Evolutionary conservation across 2,888 invertebrate species (phyloP), one percentile per base, ranked within the genome.

Genomic region (Zeuzera pyrina): DNA sequence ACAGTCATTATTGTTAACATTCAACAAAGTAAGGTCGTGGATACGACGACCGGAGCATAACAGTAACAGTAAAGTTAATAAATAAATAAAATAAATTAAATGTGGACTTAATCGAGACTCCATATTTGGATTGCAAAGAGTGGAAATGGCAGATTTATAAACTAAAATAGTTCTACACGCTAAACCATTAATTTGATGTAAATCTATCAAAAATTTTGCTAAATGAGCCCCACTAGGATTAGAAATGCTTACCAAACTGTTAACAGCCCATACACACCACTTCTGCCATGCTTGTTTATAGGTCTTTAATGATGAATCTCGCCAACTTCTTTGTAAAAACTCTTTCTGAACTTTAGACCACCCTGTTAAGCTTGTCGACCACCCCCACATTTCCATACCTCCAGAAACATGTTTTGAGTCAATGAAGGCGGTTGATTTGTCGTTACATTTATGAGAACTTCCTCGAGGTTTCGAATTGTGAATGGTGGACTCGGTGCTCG

Each of bases 41-140:
- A 8, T 28, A 15, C 6, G 21, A n/a, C 1, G 35, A 38, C 21
- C 41, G 15, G 0, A 36, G 6, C 1, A 29, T 38, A 30, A 45
- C 41, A 1, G 42, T 22, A 13, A n/a, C 30, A 8, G 15, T 19
- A 21, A 15, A 33, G 12, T n/a, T n/a, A n/a, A n/a, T n/a, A n/a
- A n/a, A n/a, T n/a, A n/a, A n/a, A n/a, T n/a, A n/a, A n/a, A n/a
- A n/a, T n/a, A n/a, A n/a, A n/a, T n/a, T n/a, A 11, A 10, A 23
- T 27, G 16, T 12, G 21, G 3, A 21, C 19, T 34, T 22, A 7
- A 12, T 8, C 35, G 14, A 19, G 5, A 6, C 5, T 19, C 8
- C 8, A 23, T 31, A 30, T 10, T 29, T 13, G 6, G 29, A 26
- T 34, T 25, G 11, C 32, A 15, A 10, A 15, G 31, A 19, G 19